Base-by-base conservation (phyloP, 2,888 invertebrate genomes). In the Acronicta aceris region DNA sequence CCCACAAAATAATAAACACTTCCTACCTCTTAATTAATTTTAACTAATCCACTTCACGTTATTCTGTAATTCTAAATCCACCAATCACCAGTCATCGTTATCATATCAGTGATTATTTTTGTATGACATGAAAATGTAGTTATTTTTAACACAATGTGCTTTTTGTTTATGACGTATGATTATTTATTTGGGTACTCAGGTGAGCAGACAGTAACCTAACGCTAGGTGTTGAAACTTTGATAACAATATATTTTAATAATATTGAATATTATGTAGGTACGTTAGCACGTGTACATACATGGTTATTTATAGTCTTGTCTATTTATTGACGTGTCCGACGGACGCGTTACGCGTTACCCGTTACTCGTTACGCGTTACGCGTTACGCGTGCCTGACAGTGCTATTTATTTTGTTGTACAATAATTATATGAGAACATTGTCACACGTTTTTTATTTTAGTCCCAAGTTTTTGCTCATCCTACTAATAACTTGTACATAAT, bases 341-440 rank as follows among this genome's bases (percentile, higher is more conserved):
- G 30, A 30, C 9, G 30, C 30, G 9, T 9, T 1, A 1, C 27
- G 27, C 66, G 82, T 7, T n/a, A 30, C 9, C 9, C 30, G 9
- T 9, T 1, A n/a, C n/a, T n/a, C n/a, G n/a, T n/a, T n/a, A 30
- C 9, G 30, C 30, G 9, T 9, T 1, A 30, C 9, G 30, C 30
- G 9, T 9, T 1, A 9, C 9, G 30, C 66, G 82, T 78, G 86
- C 57, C 76, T 81, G 85, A 85, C 78, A 84, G 81, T 84, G 84
- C 77, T 87, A 87, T 88, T 86, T 89, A 88, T 88, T 87, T 86
- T 86, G 87, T 81, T 82, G 76, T 81, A 86, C 71, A 70, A 67
- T 78, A 80, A 81, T 74, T 79, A 79, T 83, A 86, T 72, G 66
- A 76, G 52, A 76, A 60, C 42, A 58, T 7, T 30, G 59, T 70